Percentiles rank a stretch among this genome's conserved stretches.
Conservation (phyloP, 2,113 vertebrate genomes). For the Abramis brama region DNA sequence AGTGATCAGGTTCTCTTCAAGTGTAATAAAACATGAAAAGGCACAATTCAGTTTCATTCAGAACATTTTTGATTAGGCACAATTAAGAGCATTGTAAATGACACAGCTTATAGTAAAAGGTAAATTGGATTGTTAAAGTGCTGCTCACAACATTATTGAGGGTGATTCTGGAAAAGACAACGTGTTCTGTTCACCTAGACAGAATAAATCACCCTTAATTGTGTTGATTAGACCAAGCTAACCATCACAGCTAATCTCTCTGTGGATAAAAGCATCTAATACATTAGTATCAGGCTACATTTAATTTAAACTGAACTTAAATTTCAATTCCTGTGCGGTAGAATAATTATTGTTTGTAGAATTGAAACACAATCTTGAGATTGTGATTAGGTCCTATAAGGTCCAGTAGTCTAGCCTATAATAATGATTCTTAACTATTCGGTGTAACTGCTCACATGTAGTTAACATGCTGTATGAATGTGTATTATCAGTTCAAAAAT, state of each 20-base stretch:
- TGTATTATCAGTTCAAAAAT: background rate
- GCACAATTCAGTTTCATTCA: background rate
- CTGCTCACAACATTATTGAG: background rate
- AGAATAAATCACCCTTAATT: constrained; percentile 33
- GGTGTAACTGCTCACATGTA: background rate
- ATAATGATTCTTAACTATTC: background rate
- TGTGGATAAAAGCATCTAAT: background rate
- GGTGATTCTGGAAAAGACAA: background rate
- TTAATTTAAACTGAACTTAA: background rate
- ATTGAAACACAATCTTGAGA: too few relatives aligned
- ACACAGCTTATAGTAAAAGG: background rate
- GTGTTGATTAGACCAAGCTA: constrained; percentile 4
- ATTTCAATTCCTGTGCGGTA: too few relatives aligned
- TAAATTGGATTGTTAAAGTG: constrained; percentile 11
- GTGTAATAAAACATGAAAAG: background rate
- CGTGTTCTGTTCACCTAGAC: constrained; percentile 10
- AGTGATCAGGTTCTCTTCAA: background rate
- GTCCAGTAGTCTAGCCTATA: too few relatives aligned
- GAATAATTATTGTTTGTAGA: too few relatives aligned
- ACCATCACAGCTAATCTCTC: background rate
- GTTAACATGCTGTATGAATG: background rate
- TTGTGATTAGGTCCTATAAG: too few relatives aligned
- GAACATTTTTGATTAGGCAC: background rate
- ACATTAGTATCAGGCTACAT: background rate
- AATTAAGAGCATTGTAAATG: background rate